Percentiles rank a stretch among this genome's conserved stretches.
phyloP scores from a whole-genome alignment of 1,140 invertebrate genomes.

The Conus betulinus region DNA sequence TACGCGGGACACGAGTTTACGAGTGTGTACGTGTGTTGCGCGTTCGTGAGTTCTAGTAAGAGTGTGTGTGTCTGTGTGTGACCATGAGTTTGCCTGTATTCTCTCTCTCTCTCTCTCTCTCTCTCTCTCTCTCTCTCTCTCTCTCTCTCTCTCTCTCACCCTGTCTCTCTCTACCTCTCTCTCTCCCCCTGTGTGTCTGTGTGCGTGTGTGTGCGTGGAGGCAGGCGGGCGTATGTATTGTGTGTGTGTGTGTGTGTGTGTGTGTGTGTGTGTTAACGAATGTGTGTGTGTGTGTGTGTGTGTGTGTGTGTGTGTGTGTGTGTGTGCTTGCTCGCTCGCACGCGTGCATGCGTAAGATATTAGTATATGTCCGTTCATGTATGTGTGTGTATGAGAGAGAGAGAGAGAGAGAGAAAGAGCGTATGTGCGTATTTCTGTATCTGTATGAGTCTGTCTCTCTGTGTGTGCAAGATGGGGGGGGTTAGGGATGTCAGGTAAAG shows the following conservation, averaged over 20 bases:
- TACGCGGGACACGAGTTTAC: too few relatives aligned
- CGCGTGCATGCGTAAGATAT: not conserved
- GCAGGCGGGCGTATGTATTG: not conserved
- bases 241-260: not conserved
- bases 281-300: slow-evolving; percentile 3
- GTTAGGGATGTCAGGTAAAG: too few relatives aligned
- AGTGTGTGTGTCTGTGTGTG: not conserved
- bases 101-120: too few relatives aligned
- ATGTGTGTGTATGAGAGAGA: too few relatives aligned
- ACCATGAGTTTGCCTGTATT: too few relatives aligned
- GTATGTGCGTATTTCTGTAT: slow-evolving; percentile 9
- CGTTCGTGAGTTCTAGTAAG: not conserved
- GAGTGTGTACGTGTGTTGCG: slow-evolving; percentile 12
- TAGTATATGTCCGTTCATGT: too few relatives aligned
- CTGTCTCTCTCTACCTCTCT: too few relatives aligned
- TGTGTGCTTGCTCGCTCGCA: not conserved
- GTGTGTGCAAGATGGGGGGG: not conserved
- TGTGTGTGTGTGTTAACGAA: not conserved
- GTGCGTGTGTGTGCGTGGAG: slow-evolving; percentile 9
- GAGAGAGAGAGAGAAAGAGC: too few relatives aligned
- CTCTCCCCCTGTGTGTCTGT: not conserved
- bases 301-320: slow-evolving; percentile 6
- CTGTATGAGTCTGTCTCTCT: not conserved
- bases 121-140: too few relatives aligned
- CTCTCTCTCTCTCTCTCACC: too few relatives aligned